Evolutionary conservation across 2,888 invertebrate genomes (phyloP), one percentile per base, ranked within the genome.

Genomic region (Oegoconia quadripuncta): DNA sequence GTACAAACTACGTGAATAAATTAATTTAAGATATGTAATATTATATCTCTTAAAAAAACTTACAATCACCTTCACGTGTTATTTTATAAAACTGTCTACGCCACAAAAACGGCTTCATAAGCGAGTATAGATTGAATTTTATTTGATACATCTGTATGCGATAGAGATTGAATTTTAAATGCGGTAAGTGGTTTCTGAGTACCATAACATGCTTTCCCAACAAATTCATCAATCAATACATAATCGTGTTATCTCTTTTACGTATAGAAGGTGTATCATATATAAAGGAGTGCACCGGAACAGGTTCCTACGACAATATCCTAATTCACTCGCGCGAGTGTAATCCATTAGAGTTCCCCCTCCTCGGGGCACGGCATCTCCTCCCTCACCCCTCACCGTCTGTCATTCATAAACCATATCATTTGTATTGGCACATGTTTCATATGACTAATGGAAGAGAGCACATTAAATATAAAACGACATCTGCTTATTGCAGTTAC

Each of bases 351-450:
- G 84, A 77, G 71, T 64, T 58, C 70, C 72, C 51, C 23, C 48
- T 56, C 58, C 56, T 50, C 55, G 52, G 58, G 57, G 52, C 44
- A 41, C 37, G 36, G 39, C 48, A 20, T 43, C 44, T 50, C 50
- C 46, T 46, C 44, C 39, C 31, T 39, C 37, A 9, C 42, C 35
- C 44, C 37, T 41, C 46, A 59, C 72, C 74, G 75, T 70, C 79
- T 77, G 78, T 82, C 84, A 86, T 84, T 84, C 84, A 83, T 83
- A 82, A 81, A 84, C 79, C 83, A 78, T 80, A 82, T 83, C 82
- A 87, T 86, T 84, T 83, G 82, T 87, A 87, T 87, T 81, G 86
- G 84, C 83, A 86, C 80, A 86, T 83, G 84, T 82, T 84, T 84
- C 82, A 83, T 86, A 81, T 74, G 81, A 81, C 79, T 87, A 87